These are phyloP conservation scores for Temnothorax ravouxi DNA, from an alignment of 2,888 invertebrate species.

Conservation along the genomic window DNA sequence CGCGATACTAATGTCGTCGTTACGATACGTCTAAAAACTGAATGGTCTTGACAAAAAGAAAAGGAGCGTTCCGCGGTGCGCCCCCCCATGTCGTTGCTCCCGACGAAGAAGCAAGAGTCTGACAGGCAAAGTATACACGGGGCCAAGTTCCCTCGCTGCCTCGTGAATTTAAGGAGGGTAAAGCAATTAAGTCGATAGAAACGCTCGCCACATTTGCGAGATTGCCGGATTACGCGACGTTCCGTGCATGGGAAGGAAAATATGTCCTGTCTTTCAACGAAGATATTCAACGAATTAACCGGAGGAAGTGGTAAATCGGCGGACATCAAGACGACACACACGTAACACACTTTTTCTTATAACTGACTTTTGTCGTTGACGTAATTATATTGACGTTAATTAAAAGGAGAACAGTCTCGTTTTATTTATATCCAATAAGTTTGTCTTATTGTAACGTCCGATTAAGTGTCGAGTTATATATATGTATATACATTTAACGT, in stretches of 20 bases:
- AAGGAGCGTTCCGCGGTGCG: constrained; percentile 44
- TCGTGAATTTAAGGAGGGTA: constrained; percentile 44
- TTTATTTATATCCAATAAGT: background rate
- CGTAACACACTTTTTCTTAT: too few relatives aligned
- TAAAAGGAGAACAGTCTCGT: background rate
- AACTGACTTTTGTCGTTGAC: background rate
- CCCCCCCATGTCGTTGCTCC: background rate
- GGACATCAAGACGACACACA: background rate
- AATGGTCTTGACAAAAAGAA: constrained; percentile 56
- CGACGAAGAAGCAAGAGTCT: constrained; percentile 28
- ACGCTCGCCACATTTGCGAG: constrained; percentile 51
- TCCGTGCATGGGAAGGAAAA: constrained; percentile 26
- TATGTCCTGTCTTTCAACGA: constrained; percentile 10
- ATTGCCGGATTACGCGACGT: constrained; percentile 50
- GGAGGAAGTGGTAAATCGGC: background rate
- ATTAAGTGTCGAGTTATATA: background rate
- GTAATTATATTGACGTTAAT: background rate
- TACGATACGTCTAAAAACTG: constrained; percentile 70
- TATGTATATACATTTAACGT: background rate
- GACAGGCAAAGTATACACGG: constrained; percentile 40
- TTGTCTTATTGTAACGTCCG: background rate
- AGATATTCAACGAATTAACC: constrained; percentile 23
- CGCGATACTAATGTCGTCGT: constrained; percentile 80
- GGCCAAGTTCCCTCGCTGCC: constrained; percentile 23
- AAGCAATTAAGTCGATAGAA: constrained; percentile 56